These are phyloP conservation scores for Scartelaos histophorus DNA, from an alignment of 2,113 vertebrate genomes.

Conservation along the genomic window DNA sequence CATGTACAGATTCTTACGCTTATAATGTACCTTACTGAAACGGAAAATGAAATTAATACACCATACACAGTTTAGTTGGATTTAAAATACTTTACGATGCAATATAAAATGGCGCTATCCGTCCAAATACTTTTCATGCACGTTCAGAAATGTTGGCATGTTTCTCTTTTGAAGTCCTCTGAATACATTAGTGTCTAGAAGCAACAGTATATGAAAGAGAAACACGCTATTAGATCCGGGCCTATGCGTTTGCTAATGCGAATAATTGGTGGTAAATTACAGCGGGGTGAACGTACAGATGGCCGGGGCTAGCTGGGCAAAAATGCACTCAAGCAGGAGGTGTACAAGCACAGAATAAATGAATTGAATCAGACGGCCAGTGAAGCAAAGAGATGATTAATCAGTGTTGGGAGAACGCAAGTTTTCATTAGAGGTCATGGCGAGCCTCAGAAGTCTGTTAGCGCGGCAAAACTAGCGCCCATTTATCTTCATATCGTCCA, in stretches of 20 bases:
- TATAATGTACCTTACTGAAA: no score
- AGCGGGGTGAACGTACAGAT: slow-evolving; percentile 12
- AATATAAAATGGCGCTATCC: background rate
- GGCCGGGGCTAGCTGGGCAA: background rate
- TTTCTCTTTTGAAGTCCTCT: background rate
- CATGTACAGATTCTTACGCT: no score
- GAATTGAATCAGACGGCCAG: slow-evolving; percentile 3
- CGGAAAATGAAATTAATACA: no score
- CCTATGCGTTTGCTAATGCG: slow-evolving; percentile 25
- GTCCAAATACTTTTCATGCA: background rate
- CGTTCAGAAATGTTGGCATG: background rate
- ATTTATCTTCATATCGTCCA: slow-evolving; percentile 64
- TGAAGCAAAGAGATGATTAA: slow-evolving; percentile 12
- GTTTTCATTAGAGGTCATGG: slow-evolving; percentile 6
- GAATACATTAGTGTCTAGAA: slow-evolving; percentile 1
- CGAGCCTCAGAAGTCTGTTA: slow-evolving; percentile 2
- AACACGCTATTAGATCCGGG: slow-evolving; percentile 27
- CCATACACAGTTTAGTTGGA: no score
- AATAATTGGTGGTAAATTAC: slow-evolving; percentile 28
- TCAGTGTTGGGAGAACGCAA: background rate
- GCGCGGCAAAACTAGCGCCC: slow-evolving; percentile 37
- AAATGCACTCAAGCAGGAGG: slow-evolving; percentile 5
- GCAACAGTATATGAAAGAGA: slow-evolving; percentile 23
- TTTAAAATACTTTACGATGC: no score
- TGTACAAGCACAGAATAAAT: slow-evolving; percentile 1